A percentile compares a stretch with the other conserved stretches of the same genome.
phyloP scores from a whole-genome alignment of 2,888 invertebrate genomes.

The Geophilus truncorum region DNA sequence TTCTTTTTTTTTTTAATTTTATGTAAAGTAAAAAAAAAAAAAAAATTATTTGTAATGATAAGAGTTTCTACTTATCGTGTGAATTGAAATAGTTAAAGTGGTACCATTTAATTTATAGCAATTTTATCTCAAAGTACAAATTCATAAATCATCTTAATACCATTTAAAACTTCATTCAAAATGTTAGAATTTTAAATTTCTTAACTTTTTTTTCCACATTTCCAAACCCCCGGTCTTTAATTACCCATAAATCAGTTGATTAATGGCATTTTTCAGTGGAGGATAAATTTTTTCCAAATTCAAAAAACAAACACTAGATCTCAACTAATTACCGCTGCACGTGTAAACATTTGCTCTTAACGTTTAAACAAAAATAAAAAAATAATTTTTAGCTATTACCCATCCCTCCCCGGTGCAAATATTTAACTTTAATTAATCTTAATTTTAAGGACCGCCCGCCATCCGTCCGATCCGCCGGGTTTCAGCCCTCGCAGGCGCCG shows the following conservation, averaged over 20 bases:
- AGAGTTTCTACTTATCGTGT: too few species aligned
- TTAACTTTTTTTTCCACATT: too few species aligned
- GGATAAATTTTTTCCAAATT: background rate
- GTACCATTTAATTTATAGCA: background rate
- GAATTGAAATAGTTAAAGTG: too few species aligned
- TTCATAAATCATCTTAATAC: background rate
- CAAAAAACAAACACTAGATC: slow-evolving; percentile 7
- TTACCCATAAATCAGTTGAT: background rate
- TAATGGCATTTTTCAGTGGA: background rate
- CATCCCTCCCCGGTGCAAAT: too few species aligned
- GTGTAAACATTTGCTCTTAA: background rate
- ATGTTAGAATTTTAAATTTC: background rate
- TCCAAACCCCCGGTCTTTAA: background rate
- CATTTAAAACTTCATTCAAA: background rate
- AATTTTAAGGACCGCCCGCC: slow-evolving; percentile 68
- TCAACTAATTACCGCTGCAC: too few species aligned
- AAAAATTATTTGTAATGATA: background rate
- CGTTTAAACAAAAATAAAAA: background rate
- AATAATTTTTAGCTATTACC: too few species aligned
- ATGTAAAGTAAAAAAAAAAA: too few species aligned
- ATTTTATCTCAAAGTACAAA: background rate
- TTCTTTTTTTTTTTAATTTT: too few species aligned
- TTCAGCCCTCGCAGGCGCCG: slow-evolving; percentile 72
- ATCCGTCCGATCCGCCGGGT: slow-evolving; percentile 73
- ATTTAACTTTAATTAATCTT: too few species aligned